Evolutionary conservation across 2,888 invertebrate genomes (phyloP), one percentile per base, ranked within the genome.

Genomic region (Pelosia muscerda): DNA sequence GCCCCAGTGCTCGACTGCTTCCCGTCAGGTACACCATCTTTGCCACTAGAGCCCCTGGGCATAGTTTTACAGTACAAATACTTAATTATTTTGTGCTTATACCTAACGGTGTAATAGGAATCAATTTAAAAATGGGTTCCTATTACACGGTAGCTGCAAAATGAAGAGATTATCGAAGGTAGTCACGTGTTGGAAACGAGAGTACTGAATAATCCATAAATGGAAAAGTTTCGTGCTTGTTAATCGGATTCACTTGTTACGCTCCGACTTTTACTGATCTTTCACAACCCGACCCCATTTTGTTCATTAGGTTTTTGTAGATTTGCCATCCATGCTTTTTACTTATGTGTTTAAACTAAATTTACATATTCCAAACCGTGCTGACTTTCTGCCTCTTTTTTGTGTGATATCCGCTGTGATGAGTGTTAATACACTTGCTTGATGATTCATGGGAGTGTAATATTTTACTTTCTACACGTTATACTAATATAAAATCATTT

Each of bases 181-280:
- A 60, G 63, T 69, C 76, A 76, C 73, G 75, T 77, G 79, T 74
- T 66, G 70, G 61, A 66, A 76, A 73, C 74, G 72, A 59, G 74
- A 70, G 66, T 64, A 67, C 66, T 68, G 71, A 73, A 76, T 79
- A 76, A 82, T 82, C 78, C 76, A 38, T 70, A 66, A 64, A 81
- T 78, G 71, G 72, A 75, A 73, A 82, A 81, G 77, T 80, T 78
- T 57, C 26, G 59, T 64, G 72, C 77, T 77, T 67, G 76, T 77
- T 83, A 84, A 81, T 78, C 64, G 72, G 72, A 75, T 80, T 76
- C 71, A 74, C 72, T 83, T 77, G 80, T 83, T 78, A 79, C 76
- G 73, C 70, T 55, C 65, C 65, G 69, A 76, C 79, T 80, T 38
- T 72, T 70, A 31, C 56, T 68, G 73, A 76, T 73, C 67, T 71